Percentiles rank a stretch among this genome's conserved stretches.
Conservation (phyloP, 1,140 invertebrate species). For the Zaprionus ornatus region DNA sequence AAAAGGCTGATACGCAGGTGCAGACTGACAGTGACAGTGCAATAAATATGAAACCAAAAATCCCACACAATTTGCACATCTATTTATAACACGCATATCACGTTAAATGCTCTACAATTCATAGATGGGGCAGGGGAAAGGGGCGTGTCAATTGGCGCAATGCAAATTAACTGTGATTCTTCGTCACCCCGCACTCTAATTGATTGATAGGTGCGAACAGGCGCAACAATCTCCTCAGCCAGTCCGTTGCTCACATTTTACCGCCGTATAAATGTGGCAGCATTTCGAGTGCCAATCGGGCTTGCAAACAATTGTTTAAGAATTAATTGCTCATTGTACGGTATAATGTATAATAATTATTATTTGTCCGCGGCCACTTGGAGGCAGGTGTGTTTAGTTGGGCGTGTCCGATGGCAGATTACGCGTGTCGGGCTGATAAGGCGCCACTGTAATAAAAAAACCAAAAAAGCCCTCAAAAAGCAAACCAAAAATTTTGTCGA, state of each 20-base stretch:
- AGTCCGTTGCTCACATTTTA: constrained; percentile 46
- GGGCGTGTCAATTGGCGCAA: constrained; percentile 50
- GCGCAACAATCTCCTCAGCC: too few species aligned
- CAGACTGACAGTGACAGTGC: not conserved
- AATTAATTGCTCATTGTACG: constrained; percentile 50
- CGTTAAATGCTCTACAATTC: constrained; percentile 7
- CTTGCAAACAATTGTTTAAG: constrained; percentile 61
- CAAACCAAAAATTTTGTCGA: not conserved
- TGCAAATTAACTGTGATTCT: constrained; percentile 52
- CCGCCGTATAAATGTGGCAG: constrained; percentile 67
- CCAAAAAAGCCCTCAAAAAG: not conserved
- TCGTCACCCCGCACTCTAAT: constrained; percentile 52
- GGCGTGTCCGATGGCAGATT: constrained; percentile 19
- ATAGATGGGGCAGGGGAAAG: not conserved
- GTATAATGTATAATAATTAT: constrained; percentile 38
- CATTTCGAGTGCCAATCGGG: constrained; percentile 56
- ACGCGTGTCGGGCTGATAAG: constrained; percentile 17
- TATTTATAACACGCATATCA: constrained; percentile 43
- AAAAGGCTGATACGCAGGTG: constrained; percentile 6
- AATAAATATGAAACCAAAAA: not conserved
- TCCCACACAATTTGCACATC: not conserved
- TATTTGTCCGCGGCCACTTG: constrained; percentile 15
- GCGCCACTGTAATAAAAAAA: not conserved
- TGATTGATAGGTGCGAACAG: constrained; percentile 65
- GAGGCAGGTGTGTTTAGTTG: constrained; percentile 34